Conservation (phyloP, 2,113 vertebrate genomes). For the Cololabis saira region DNA sequence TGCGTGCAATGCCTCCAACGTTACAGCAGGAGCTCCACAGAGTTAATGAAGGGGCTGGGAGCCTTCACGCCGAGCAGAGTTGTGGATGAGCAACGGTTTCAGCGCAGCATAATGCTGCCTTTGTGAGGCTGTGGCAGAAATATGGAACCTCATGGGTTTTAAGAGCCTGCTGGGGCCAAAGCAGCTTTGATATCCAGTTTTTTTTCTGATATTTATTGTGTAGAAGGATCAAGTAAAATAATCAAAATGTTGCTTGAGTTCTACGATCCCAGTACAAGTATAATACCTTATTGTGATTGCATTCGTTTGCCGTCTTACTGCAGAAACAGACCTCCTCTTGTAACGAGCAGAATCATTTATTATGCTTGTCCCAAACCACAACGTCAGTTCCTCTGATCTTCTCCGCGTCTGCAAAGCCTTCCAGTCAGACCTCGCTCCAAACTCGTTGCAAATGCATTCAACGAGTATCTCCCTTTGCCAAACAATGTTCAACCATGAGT, state of each 20-base stretch:
- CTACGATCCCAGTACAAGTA: conserved; percentile 4
- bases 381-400: not conserved
- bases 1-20: conserved; percentile 48
- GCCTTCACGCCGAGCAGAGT: conserved; percentile 40
- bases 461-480: conserved; percentile 16
- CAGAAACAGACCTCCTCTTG: conserved; percentile 9
- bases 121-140: conserved; percentile 56
- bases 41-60: conserved; percentile 56
- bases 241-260: conserved; percentile 21
- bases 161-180: conserved; percentile 51
- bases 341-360: conserved; percentile 32
- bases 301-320: conserved; percentile 12
- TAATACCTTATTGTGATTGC: conserved; percentile 30
- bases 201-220: conserved; percentile 65
- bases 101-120: conserved; percentile 55
- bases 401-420: not conserved
- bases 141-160: conserved; percentile 45
- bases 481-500: conserved; percentile 27
- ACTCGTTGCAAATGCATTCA: no score
- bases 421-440: no score
- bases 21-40: conserved; percentile 49
- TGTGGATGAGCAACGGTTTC: conserved; percentile 40
- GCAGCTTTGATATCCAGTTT: conserved; percentile 69
- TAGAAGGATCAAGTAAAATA: not conserved
- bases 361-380: conserved; percentile 35